These are phyloP conservation scores for Aphaenogaster rudis DNA, from an alignment of 1,140 invertebrate genomes.

Conservation along the genomic window DNA sequence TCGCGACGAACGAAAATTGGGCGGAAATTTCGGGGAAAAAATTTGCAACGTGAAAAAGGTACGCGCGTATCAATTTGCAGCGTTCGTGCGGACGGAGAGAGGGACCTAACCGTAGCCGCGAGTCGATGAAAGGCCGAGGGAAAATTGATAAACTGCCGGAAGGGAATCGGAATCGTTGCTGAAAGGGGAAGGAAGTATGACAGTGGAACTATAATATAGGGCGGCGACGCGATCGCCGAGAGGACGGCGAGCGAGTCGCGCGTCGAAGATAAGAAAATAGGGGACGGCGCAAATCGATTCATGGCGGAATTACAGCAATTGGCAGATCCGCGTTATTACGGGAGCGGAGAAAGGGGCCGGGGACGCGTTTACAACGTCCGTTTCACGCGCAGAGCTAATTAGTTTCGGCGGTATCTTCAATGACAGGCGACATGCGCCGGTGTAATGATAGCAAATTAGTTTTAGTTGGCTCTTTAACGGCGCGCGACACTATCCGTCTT, in stretches of 20 bases:
- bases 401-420: conserved; percentile 62
- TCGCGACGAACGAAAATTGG: not conserved
- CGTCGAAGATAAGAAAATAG: conserved; percentile 56
- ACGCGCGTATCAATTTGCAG: not conserved
- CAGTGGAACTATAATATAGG: conserved; percentile 36
- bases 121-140: conserved; percentile 28
- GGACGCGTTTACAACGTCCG: conserved; percentile 47
- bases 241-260: conserved; percentile 28
- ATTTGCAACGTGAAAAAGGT: not conserved
- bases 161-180: conserved; percentile 40
- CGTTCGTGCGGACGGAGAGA: not conserved
- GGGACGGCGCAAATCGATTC: conserved; percentile 47
- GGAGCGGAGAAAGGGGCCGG: not conserved
- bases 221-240: conserved; percentile 34
- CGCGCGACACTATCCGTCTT: conserved; percentile 32
- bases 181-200: conserved; percentile 37
- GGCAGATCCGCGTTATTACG: conserved; percentile 53
- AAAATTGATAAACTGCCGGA: conserved; percentile 63
- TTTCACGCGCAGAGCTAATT: conserved; percentile 58
- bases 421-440: conserved; percentile 54
- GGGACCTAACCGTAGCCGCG: not conserved
- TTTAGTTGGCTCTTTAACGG: conserved; percentile 59
- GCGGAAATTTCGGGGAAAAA: not conserved
- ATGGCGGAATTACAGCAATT: conserved; percentile 47
- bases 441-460: conserved; percentile 55